Evolutionary conservation across 2,113 vertebrate species (phyloP).

Genomic region (Centropristis striata): DNA sequence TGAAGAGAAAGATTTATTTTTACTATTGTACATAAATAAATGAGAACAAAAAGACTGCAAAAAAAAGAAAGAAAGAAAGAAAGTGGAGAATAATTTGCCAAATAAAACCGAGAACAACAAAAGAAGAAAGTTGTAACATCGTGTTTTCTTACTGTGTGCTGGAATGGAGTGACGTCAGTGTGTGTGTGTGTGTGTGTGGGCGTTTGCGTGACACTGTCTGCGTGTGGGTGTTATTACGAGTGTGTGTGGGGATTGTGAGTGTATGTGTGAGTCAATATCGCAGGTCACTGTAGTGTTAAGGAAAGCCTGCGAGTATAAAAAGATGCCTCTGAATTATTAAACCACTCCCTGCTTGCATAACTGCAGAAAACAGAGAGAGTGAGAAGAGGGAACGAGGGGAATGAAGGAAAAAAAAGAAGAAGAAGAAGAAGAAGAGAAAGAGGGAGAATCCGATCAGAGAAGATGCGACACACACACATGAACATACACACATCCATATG

Average conservation of each 20-base stretch:
- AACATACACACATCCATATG: background rate
- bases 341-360: conserved; percentile 62
- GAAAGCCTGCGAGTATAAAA: conserved; percentile 41
- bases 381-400: background rate
- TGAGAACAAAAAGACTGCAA: conserved; percentile 38
- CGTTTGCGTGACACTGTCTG: conserved; percentile 31
- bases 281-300: conserved; percentile 60
- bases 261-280: conserved; percentile 47
- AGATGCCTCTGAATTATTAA: conserved; percentile 71
- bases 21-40: conserved; percentile 79
- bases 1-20: conserved; percentile 83
- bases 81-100: conserved; percentile 74
- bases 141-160: conserved; percentile 6
- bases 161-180: conserved; percentile 5
- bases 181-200: conserved; percentile 13
- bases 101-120: conserved; percentile 72
- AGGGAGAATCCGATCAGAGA: conserved; percentile 1
- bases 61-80: conserved; percentile 40
- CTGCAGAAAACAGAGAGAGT: conserved; percentile 2
- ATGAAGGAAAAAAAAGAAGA: background rate
- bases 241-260: conserved; percentile 21
- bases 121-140: background rate
- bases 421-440: background rate
- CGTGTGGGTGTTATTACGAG: conserved; percentile 30
- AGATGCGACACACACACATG: background rate